These are phyloP conservation scores for Gracilinanus agilis DNA, from an alignment of 2,113 vertebrate genomes.

Conservation along the genomic window DNA sequence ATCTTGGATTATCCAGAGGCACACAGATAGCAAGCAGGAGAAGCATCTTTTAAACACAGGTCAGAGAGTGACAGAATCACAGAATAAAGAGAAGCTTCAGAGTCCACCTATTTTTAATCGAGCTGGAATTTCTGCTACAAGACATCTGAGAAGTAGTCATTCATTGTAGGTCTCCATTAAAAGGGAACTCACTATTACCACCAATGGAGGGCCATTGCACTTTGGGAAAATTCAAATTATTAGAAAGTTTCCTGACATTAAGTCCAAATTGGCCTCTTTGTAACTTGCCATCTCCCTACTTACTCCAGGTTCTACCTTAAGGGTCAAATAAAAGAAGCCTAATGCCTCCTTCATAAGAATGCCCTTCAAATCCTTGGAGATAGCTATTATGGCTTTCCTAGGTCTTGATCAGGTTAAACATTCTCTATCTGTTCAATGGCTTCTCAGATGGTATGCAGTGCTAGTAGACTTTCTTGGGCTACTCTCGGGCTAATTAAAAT, in stretches of 20 bases:
- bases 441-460: neutral
- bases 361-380: too few relatives aligned
- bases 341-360: neutral
- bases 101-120: neutral
- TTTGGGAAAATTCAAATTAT: neutral
- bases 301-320: neutral
- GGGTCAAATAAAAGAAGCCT: neutral
- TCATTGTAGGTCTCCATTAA: neutral
- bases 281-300: neutral
- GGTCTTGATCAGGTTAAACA: neutral
- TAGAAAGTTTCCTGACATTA: neutral
- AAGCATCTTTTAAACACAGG: neutral
- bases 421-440: neutral
- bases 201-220: neutral
- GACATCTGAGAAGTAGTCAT: neutral
- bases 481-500: neutral
- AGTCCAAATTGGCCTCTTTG: neutral
- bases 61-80: neutral
- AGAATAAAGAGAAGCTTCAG: neutral
- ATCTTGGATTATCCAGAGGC: neutral
- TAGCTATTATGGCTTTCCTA: too few relatives aligned
- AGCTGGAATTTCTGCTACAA: neutral
- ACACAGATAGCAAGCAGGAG: neutral
- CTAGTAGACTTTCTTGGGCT: neutral
- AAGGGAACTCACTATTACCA: neutral